Evolutionary conservation across 2,888 invertebrate species (phyloP), one percentile per base, ranked within the genome.

Genomic region (Gerosis bhagava): DNA sequence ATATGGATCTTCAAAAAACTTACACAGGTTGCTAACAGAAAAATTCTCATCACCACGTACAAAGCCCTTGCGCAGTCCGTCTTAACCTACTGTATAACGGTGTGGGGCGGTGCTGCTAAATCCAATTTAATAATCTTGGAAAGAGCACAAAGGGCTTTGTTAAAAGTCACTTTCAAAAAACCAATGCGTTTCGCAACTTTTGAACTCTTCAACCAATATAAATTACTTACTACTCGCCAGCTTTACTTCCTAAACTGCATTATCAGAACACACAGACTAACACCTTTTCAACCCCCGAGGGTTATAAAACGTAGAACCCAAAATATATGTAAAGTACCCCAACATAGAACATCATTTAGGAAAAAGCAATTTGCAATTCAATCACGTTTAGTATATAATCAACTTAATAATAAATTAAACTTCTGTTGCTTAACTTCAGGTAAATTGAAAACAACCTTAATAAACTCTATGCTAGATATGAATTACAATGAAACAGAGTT

Each of bases 1-100:
- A 39, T 26, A n/a, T 46, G 39, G 39, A 12, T 40, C 3, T 46
- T 46, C 12, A 39, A 19, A 39, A 46, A 46, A 34, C 39, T 40
- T 10, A 34, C 25, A 21, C 11, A 10, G 1, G 12, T 34, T 21
- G 34, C 34, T 4, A 12, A 34, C 3, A 16, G 19, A 1, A 34
- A 12, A 3, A 34, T 34, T 2, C 12, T 34, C 5, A 34, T 12
- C 10, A 19, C 34, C 34, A 19, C 34, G 8, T 34, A 34, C 8
- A 34, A 34, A 34, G 34, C 19, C 8, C 34, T 34, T 4, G 21
- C 34, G 16, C 21, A 34, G 8, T 34, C 34, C 7, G 34, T 34
- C 2, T 11, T 34, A 2, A 12, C 19, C 12, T 34, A 34, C 12
- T 34, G 34, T 12, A 34, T 34, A 11, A 6, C 21, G 3, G 34